Percentiles rank a stretch among this genome's conserved stretches.
phyloP scores from a whole-genome alignment of 2,113 vertebrate species.

The Cebidichthys violaceus region DNA sequence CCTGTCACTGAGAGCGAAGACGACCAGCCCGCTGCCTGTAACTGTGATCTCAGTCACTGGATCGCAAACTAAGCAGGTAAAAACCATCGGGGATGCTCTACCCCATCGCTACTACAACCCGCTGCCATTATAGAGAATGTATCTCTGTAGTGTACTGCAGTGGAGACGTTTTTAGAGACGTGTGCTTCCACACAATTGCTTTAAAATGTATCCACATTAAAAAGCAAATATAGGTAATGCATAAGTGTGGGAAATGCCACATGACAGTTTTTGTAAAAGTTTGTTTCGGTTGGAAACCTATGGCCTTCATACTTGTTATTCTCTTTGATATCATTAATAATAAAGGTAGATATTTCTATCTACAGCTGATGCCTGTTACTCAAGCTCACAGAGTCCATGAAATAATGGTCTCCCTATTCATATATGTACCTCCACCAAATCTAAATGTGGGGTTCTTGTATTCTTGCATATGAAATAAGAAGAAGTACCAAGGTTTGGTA shows the following conservation, averaged over 20 bases:
- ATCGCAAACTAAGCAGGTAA: slow-evolving; percentile 2
- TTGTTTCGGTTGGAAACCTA: background rate
- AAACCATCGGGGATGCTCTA: background rate
- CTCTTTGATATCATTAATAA: background rate
- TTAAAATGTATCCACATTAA: background rate
- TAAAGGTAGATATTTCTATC: background rate
- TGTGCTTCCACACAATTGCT: background rate
- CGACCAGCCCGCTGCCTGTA: background rate
- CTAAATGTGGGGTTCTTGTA: background rate
- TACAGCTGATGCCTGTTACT: background rate
- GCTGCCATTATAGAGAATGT: background rate
- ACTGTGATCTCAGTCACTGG: slow-evolving; percentile 6
- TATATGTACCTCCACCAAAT: background rate
- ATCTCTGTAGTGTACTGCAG: background rate
- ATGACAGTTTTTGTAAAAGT: background rate
- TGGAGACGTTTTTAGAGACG: background rate
- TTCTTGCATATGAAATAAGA: background rate
- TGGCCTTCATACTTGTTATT: background rate
- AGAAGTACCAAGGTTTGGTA: background rate
- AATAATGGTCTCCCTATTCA: background rate
- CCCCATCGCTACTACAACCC: background rate
- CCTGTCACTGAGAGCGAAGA: slow-evolving; percentile 23
- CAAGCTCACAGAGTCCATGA: background rate
- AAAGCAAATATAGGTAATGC: background rate
- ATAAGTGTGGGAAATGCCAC: background rate